phyloP scores from a whole-genome alignment of 2,113 vertebrate genomes.

The Phrynosoma platyrhinos region DNA sequence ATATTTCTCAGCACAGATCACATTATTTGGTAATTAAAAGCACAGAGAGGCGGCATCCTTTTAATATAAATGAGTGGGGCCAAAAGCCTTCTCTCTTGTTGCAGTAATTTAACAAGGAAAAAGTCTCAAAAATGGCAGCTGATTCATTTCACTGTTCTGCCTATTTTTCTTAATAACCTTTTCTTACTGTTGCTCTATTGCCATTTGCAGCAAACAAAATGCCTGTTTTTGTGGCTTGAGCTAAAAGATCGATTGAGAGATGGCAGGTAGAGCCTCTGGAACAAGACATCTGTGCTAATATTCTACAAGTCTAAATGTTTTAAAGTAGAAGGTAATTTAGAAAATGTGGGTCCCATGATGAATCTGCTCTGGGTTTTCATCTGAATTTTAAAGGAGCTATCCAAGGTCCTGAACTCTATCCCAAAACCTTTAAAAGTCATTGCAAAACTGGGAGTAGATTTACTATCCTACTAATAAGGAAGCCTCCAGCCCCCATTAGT shows the following conservation, averaged over 20 bases:
- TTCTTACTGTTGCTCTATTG: slow-evolving; percentile 34
- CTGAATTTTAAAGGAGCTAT: too few relatives aligned
- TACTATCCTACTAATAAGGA: too few relatives aligned
- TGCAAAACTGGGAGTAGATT: too few relatives aligned
- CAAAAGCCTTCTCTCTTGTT: slow-evolving; percentile 44
- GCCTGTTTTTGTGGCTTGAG: too few relatives aligned
- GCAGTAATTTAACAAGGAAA: slow-evolving; percentile 32
- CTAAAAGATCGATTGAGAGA: too few relatives aligned
- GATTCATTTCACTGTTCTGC: slow-evolving; percentile 23
- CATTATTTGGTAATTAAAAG: slow-evolving; percentile 58
- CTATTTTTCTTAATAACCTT: slow-evolving; percentile 31
- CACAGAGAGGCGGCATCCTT: slow-evolving; percentile 7
- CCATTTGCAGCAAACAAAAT: slow-evolving; percentile 29
- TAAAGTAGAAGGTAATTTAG: not conserved
- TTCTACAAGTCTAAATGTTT: not conserved
- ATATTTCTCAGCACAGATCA: slow-evolving; percentile 54
- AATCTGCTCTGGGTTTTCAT: too few relatives aligned
- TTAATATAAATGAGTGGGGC: slow-evolving; percentile 29
- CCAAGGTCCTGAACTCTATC: too few relatives aligned
- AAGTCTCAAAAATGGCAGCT: not conserved
- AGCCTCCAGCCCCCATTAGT: too few relatives aligned
- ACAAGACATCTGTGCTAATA: not conserved
- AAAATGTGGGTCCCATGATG: too few relatives aligned
- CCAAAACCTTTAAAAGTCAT: too few relatives aligned
- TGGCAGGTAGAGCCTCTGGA: too few relatives aligned